Conservation (phyloP, 2,797 vertebrate species). For the Poeciliopsis turneri region DNA sequence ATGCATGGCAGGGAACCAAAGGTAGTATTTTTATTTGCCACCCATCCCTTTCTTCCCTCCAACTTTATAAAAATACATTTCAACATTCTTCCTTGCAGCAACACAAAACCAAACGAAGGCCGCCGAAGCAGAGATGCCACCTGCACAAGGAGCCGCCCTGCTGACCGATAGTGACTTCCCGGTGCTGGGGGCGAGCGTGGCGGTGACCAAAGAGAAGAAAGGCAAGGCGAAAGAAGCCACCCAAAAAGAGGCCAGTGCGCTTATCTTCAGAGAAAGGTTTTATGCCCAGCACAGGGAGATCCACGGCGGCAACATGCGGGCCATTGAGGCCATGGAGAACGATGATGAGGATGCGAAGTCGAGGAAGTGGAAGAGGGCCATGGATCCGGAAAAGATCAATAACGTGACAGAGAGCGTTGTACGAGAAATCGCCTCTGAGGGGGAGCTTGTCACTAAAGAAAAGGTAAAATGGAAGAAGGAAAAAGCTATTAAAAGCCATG, state of each 20-base stretch:
- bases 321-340: constrained; percentile 58
- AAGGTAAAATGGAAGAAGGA: constrained; percentile 59
- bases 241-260: constrained; percentile 1
- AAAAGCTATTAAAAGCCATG: not conserved
- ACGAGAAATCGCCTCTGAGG: constrained; percentile 74
- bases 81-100: constrained; percentile 22
- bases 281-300: constrained; percentile 76
- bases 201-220: constrained; percentile 51
- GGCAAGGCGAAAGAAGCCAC: constrained; percentile 32
- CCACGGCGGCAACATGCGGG: constrained; percentile 71
- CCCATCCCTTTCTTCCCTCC: not conserved
- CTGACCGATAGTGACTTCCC: constrained; percentile 63
- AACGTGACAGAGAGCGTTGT: constrained; percentile 72
- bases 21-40: constrained; percentile 38
- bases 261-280: constrained; percentile 65
- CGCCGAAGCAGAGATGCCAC: constrained; percentile 13
- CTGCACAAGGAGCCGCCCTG: not conserved
- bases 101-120: not conserved
- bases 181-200: constrained; percentile 40
- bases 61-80: not conserved
- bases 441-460: constrained; percentile 78
- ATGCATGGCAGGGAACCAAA: constrained; percentile 19
- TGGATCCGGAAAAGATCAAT: constrained; percentile 59
- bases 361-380: constrained; percentile 26
- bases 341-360: constrained; percentile 8